phyloP scores from a whole-genome alignment of 1,140 invertebrate genomes.

The Ruditapes philippinarum region DNA sequence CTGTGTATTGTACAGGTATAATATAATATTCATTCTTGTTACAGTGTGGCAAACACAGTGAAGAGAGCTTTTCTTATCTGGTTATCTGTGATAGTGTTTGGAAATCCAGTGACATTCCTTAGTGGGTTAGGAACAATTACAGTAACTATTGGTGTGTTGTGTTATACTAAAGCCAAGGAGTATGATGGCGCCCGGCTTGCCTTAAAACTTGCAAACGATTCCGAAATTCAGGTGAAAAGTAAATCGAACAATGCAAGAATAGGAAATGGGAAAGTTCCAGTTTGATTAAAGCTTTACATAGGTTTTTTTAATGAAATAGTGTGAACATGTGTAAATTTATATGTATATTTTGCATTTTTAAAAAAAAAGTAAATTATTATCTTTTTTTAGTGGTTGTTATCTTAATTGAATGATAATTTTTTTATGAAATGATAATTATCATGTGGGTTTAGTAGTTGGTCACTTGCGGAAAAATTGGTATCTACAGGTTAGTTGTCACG shows the following conservation, averaged over 20 bases:
- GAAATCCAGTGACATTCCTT: constrained; percentile 92
- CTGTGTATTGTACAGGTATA: too few relatives aligned
- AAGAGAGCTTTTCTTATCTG: constrained; percentile 95
- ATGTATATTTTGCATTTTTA: not conserved
- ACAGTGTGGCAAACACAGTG: constrained; percentile 94
- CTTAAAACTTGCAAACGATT: constrained; percentile 6
- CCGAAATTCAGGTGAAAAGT: constrained; percentile 42
- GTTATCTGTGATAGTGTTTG: constrained; percentile 93
- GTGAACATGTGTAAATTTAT: too few relatives aligned
- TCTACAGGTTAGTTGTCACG: too few relatives aligned
- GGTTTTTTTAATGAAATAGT: too few relatives aligned
- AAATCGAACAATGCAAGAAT: not conserved
- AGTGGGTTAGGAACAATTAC: constrained; percentile 92
- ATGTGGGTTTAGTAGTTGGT: too few relatives aligned
- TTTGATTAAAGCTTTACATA: not conserved
- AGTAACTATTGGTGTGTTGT: constrained; percentile 92
- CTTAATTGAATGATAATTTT: too few relatives aligned
- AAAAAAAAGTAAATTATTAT: not conserved
- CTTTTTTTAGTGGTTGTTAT: too few relatives aligned
- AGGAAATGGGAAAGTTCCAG: not conserved
- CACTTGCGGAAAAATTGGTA: too few relatives aligned
- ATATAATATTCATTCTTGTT: too few relatives aligned
- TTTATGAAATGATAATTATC: too few relatives aligned
- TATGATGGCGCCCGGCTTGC: constrained; percentile 72
- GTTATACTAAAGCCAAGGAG: constrained; percentile 90